Percentiles rank a stretch among this genome's conserved stretches.
Evolutionary conservation across 2,888 invertebrate species (phyloP).

Genomic region (Halictus ligatus): DNA sequence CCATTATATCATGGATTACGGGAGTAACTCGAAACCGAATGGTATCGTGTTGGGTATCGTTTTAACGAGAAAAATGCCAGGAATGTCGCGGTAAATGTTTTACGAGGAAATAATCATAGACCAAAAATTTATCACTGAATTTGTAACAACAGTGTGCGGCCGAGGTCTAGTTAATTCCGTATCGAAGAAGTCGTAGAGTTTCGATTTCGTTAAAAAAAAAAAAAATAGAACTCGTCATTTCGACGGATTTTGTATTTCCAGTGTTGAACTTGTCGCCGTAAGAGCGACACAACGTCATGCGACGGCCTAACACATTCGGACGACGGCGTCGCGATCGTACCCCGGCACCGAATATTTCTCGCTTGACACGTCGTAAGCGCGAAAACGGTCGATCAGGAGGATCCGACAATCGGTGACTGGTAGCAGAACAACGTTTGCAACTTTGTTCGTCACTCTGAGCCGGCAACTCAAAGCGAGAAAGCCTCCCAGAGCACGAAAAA

Average conservation of each 20-base stretch:
- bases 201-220: neutral
- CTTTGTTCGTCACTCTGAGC: neutral
- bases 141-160: neutral
- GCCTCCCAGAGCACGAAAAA: neutral
- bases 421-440: neutral
- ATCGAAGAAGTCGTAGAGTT: neutral
- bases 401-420: neutral
- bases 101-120: neutral
- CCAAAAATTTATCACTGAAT: neutral
- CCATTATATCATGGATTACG: neutral
- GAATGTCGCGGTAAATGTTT: neutral
- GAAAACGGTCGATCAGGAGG: neutral
- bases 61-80: neutral
- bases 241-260: neutral
- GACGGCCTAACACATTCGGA: neutral
- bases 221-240: neutral
- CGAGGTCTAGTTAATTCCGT: neutral
- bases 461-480: neutral
- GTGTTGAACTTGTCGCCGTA: neutral
- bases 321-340: neutral
- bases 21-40: neutral
- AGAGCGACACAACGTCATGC: neutral
- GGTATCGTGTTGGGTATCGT: neutral
- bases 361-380: neutral
- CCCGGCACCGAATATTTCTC: neutral